Base-by-base conservation (phyloP, 2,113 vertebrate genomes). In the Corythoichthys intestinalis region DNA sequence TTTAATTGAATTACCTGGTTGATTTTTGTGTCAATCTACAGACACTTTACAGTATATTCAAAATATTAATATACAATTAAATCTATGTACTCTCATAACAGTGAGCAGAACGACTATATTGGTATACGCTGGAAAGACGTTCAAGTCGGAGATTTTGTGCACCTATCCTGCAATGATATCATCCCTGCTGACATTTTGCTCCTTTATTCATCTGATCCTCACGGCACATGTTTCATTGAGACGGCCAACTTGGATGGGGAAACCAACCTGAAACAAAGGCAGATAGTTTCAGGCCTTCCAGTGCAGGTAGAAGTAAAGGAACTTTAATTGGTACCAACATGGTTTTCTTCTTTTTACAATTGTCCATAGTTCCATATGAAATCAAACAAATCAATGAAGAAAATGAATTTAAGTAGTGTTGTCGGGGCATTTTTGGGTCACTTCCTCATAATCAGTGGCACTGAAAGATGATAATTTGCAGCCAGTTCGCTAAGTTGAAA, bases 101-200 rank as follows among this genome's bases (percentile, higher is more conserved):
- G 97, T 63, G 91, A 90, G 71, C 90, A 94, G 73, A 91, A 90
- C 68, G 82, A 72, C 54, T 99, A 96, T 14, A 0, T 89, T 17
- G 90, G 93, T n/a, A 79, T 74, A 8, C 74, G 85, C 74, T 99
- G 97, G 97, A 95, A 95, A 81, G 93, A 97, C 3, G 88, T 99
- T 20, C 83, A 65, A 0, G 96, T 99, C 6, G 97, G 97, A 1
- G 95, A 98, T 87, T 94, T 99, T 5, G 85, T 99, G 35, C 92
- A 87, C 13, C 91, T 98, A 57, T 93, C 91, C 37, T 94, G 94
- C 76, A 96, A 99, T 11, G 95, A 98, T 77, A 91, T 95, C 66
- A 92, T 97, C 78, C 96, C 97, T 54, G 95, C 96, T 54, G 97
- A 98, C 79, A 92, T 98, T 92, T 89, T 98, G 63, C 83, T 98